A percentile compares a stretch with the other conserved stretches of the same genome.
Conservation (phyloP, 2,797 vertebrate species). For the Dromococcyx pavoninus region DNA sequence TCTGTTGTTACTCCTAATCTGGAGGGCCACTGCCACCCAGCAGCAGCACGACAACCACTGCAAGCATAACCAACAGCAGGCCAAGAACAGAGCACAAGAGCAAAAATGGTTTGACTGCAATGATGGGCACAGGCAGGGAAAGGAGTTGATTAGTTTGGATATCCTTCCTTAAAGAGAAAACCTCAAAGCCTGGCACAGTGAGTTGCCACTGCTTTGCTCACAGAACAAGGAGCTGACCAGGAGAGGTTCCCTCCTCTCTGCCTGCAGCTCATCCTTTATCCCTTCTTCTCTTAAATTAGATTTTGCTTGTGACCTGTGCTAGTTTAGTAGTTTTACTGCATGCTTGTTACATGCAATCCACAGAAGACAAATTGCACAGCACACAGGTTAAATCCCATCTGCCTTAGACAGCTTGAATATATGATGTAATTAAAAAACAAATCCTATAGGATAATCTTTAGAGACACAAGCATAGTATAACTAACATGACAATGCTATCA, state of each 20-base stretch:
- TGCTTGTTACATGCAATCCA: not conserved
- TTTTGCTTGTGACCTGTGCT: not conserved
- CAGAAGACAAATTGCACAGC: not conserved
- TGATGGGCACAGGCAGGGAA: not conserved
- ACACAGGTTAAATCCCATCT: not conserved
- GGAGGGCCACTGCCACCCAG: not conserved
- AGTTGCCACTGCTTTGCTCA: not conserved
- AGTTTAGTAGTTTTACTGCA: not conserved
- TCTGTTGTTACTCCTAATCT: not conserved
- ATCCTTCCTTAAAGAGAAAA: not conserved
- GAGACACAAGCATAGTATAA: not conserved
- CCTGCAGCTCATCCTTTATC: not conserved
- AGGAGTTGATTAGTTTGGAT: not conserved
- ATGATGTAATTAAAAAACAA: not conserved
- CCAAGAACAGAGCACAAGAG: not conserved
- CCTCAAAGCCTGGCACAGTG: not conserved
- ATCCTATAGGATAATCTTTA: not conserved
- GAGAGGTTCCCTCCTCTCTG: not conserved
- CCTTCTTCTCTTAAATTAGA: not conserved
- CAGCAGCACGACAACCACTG: not conserved
- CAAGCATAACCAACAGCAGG: not conserved
- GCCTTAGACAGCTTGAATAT: not conserved
- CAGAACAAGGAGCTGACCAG: not conserved
- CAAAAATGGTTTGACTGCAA: not conserved
- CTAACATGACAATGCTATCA: not conserved